Percentiles rank a stretch among this genome's conserved stretches.
phyloP scores from a whole-genome alignment of 1,140 invertebrate species.

The Nasonia longicornis region DNA sequence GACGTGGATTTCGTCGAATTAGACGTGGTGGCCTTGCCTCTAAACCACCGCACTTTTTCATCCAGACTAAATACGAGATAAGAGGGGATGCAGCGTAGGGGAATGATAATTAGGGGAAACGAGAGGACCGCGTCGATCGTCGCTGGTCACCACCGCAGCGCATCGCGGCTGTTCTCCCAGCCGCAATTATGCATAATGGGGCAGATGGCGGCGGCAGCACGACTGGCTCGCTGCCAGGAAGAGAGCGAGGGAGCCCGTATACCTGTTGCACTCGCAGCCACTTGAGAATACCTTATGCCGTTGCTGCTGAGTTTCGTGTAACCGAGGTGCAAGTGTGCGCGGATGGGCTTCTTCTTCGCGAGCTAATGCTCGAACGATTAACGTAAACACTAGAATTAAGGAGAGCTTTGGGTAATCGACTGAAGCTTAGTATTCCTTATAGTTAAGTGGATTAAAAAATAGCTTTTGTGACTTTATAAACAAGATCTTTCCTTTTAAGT shows the following conservation, averaged over 20 bases:
- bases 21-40: not conserved
- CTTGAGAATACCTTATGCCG: slow-evolving; percentile 2
- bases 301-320: not conserved
- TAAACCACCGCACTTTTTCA: not conserved
- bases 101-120: slow-evolving; percentile 20
- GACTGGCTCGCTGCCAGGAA: slow-evolving; percentile 49
- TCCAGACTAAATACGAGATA: not conserved
- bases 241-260: not conserved
- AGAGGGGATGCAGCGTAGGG: not conserved
- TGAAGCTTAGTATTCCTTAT: too few relatives aligned
- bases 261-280: slow-evolving; percentile 37
- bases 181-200: slow-evolving; percentile 40
- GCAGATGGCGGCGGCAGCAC: slow-evolving; percentile 22
- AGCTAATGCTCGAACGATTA: not conserved
- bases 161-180: not conserved
- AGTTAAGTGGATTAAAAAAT: too few relatives aligned
- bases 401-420: not conserved
- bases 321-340: not conserved
- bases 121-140: not conserved
- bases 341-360: not conserved
- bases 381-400: not conserved
- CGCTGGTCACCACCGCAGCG: not conserved
- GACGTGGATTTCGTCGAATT: not conserved
- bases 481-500: too few relatives aligned
- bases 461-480: too few relatives aligned